Evolutionary conservation across 2,797 vertebrate species (phyloP).

Genomic region (Menidia menidia): DNA sequence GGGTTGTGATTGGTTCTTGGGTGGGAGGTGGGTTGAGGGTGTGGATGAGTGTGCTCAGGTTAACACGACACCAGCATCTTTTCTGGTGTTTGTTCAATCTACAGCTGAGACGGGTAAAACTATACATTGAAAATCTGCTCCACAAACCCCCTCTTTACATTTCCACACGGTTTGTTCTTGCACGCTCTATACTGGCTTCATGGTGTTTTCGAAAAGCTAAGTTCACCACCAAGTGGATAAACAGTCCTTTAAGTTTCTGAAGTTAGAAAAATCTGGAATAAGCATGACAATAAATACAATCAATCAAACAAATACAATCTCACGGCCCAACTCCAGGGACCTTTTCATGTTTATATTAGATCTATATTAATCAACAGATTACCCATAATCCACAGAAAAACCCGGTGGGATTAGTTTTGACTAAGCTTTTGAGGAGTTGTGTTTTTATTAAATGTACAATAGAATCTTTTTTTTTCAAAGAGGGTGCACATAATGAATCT

Average conservation of each 20-base stretch:
- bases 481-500: background rate
- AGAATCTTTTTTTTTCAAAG: background rate
- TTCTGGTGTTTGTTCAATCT: constrained; percentile 52
- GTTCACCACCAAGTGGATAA: constrained; percentile 4
- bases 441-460: constrained; percentile 8
- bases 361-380: no score
- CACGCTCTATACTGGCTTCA: background rate
- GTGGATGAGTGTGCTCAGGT: constrained; percentile 50
- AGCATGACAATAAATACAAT: background rate
- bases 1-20: constrained; percentile 61
- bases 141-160: constrained; percentile 30
- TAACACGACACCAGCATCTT: constrained; percentile 55
- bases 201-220: background rate
- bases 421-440: background rate
- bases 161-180: constrained; percentile 13
- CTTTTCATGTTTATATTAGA: constrained; percentile 8
- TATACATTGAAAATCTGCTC: constrained; percentile 22
- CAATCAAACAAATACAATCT: background rate
- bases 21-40: constrained; percentile 57
- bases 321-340: background rate
- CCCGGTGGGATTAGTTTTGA: no score
- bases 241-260: background rate
- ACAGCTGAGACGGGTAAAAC: constrained; percentile 48
- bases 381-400: no score
- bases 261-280: background rate